phyloP scores from a whole-genome alignment of 2,888 invertebrate genomes.

The Eristalis tenax region DNA sequence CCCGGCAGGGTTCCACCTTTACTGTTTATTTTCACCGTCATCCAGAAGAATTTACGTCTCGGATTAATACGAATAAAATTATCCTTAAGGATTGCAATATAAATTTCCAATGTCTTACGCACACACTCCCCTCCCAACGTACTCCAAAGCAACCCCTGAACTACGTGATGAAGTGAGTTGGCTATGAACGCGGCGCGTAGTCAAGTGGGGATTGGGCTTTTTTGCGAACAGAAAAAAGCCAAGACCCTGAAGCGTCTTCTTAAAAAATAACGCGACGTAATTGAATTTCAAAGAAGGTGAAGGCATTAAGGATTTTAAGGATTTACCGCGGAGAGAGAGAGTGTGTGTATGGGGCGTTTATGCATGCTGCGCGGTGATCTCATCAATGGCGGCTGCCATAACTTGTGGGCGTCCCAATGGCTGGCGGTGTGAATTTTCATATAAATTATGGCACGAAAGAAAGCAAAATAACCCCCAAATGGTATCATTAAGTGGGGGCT shows the following conservation, averaged over 20 bases:
- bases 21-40: constrained; percentile 12
- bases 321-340: constrained; percentile 23
- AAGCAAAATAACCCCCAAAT: constrained; percentile 16
- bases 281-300: constrained; percentile 60
- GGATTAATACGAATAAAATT: constrained; percentile 55
- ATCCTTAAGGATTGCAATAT: constrained; percentile 48
- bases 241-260: constrained; percentile 29
- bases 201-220: background rate
- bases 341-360: constrained; percentile 10
- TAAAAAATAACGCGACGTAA: constrained; percentile 53
- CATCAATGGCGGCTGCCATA: constrained; percentile 52
- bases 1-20: constrained; percentile 38
- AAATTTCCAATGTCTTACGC: constrained; percentile 25
- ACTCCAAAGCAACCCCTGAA: background rate
- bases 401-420: constrained; percentile 2
- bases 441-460: constrained; percentile 7
- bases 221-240: background rate
- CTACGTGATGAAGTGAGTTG: constrained; percentile 19
- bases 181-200: background rate
- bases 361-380: constrained; percentile 40
- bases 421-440: constrained; percentile 21
- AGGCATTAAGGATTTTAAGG: constrained; percentile 52
- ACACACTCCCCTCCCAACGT: background rate
- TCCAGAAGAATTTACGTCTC: constrained; percentile 41
- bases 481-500: constrained; percentile 38